Evolutionary conservation across 2,113 vertebrate genomes (phyloP).

Genomic region (Enhydra lutris): DNA sequence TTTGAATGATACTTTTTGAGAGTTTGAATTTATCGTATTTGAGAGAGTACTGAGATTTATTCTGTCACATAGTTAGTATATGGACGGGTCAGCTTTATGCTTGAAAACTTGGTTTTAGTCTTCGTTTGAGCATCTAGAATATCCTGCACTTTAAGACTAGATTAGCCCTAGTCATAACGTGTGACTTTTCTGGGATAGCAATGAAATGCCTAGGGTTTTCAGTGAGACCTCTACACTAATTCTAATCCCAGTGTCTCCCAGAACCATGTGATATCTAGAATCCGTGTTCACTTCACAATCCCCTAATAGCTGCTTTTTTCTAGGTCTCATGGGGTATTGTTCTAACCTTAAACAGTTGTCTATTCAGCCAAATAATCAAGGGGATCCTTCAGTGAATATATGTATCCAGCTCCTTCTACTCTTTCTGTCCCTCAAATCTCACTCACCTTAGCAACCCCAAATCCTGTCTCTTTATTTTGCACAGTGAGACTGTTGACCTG

Average conservation of each 20-base stretch:
- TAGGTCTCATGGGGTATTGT: neutral
- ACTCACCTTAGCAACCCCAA: neutral
- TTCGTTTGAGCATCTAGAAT: neutral
- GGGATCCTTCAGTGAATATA: neutral
- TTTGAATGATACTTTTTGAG: neutral
- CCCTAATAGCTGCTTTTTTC: neutral
- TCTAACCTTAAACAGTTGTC: neutral
- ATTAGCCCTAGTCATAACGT: neutral
- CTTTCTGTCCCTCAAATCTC: neutral
- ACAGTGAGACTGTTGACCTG: neutral
- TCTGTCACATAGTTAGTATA: neutral
- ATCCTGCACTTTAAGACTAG: neutral
- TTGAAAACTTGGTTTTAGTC: neutral
- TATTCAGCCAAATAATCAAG: neutral
- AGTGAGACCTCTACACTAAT: neutral
- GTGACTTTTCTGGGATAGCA: neutral
- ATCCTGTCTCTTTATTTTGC: neutral
- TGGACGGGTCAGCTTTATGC: neutral
- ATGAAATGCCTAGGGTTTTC: neutral
- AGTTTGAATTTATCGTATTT: neutral
- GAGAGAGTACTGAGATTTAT: neutral
- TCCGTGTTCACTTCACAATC: neutral
- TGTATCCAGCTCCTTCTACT: neutral
- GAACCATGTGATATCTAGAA: neutral
- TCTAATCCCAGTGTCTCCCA: neutral